Conservation (phyloP, 2,113 vertebrate genomes). For the Apaloderma vittatum region DNA sequence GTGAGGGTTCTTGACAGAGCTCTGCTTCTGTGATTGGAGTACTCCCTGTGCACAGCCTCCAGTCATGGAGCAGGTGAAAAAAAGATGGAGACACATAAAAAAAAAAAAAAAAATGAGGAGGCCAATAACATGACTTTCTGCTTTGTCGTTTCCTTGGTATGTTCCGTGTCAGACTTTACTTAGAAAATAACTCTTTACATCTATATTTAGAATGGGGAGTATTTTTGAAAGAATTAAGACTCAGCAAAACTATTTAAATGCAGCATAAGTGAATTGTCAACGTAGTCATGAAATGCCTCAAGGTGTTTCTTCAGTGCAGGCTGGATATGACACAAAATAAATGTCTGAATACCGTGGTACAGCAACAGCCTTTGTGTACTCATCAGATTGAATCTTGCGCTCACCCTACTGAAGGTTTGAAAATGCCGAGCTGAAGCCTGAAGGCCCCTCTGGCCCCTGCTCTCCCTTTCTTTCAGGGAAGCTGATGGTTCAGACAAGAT, state of each 20-base stretch:
- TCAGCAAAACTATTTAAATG: constrained; percentile 45
- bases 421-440: neutral
- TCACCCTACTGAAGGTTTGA: neutral
- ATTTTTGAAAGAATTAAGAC: constrained; percentile 29
- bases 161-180: neutral
- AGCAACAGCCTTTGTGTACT: neutral
- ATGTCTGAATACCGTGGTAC: neutral
- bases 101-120: neutral
- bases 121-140: constrained; percentile 11
- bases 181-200: constrained; percentile 6
- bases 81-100: neutral
- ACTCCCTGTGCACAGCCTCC: neutral
- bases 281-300: constrained; percentile 1
- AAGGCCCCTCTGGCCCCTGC: neutral
- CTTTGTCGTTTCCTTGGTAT: neutral
- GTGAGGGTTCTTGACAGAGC: neutral
- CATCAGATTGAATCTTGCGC: neutral
- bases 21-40: neutral
- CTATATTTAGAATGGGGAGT: constrained; percentile 10
- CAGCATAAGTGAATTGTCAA: constrained; percentile 55
- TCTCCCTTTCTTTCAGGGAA: neutral
- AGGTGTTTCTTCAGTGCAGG: constrained; percentile 30
- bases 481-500: neutral
- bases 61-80: constrained; percentile 20
- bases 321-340: neutral